Conservation (phyloP, 2,113 vertebrate species). For the Melospiza georgiana region DNA sequence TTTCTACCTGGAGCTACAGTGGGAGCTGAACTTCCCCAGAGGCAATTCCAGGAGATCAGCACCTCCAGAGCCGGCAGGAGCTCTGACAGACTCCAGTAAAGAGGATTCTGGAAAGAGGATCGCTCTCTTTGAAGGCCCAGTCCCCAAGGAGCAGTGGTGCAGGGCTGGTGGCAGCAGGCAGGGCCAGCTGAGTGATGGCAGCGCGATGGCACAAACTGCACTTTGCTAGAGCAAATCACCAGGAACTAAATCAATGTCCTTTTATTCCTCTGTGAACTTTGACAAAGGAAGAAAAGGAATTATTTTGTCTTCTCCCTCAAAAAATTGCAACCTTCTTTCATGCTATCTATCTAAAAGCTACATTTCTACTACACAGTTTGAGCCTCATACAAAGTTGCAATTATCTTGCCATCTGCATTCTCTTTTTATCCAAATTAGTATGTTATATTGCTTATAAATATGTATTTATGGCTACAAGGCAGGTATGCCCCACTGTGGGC, state of each 20-base stretch:
- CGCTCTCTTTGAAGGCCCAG: neutral
- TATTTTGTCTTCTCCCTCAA: neutral
- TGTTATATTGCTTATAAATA: conserved; percentile 31
- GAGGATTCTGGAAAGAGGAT: neutral
- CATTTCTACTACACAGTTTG: conserved; percentile 19
- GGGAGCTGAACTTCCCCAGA: neutral
- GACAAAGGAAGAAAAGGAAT: conserved; percentile 18
- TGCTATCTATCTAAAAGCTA: neutral
- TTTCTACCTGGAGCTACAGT: neutral
- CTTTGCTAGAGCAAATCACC: conserved; percentile 23
- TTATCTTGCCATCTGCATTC: conserved; percentile 44
- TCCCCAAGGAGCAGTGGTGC: neutral
- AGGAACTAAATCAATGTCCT: conserved; percentile 26
- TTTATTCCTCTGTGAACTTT: conserved; percentile 31
- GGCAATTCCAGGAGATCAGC: neutral
- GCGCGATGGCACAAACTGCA: neutral
- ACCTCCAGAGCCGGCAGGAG: neutral
- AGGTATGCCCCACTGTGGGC: neutral
- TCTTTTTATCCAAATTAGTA: conserved; percentile 42
- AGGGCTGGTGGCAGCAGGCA: neutral
- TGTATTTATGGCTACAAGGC: neutral
- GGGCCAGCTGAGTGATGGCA: neutral
- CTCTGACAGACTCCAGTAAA: neutral
- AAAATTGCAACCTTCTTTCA: neutral
- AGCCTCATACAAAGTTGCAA: neutral